Evolutionary conservation across 1,140 invertebrate genomes (phyloP).

Genomic region (Teleogryllus occipitalis): DNA sequence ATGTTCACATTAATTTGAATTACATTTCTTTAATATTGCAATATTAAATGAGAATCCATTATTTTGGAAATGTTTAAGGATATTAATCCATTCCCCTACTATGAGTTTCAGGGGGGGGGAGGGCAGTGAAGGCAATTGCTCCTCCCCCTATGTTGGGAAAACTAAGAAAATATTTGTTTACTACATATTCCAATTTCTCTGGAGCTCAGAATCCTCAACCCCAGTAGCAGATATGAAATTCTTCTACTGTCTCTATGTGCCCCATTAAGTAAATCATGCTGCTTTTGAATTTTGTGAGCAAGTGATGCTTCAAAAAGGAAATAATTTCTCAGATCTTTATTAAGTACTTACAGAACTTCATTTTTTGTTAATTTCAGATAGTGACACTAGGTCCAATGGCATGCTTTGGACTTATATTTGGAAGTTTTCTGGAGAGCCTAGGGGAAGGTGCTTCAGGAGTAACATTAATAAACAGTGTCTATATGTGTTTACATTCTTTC

Average conservation of each 20-base stretch:
- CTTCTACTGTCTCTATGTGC: background rate
- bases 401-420: conserved; percentile 19
- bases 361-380: conserved; percentile 10
- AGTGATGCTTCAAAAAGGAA: background rate
- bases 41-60: too few relatives aligned
- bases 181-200: background rate
- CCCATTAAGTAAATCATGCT: background rate
- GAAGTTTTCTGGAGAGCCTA: conserved; percentile 14
- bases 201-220: background rate
- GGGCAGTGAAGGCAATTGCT: too few relatives aligned
- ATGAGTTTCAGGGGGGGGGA: too few relatives aligned
- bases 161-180: too few relatives aligned
- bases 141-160: too few relatives aligned
- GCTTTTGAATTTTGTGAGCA: background rate
- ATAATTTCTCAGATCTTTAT: background rate
- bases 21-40: too few relatives aligned
- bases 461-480: conserved; percentile 13
- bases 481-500: conserved; percentile 7
- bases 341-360: background rate
- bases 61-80: too few relatives aligned
- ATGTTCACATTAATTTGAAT: too few relatives aligned
- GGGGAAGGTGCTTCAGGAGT: conserved; percentile 18
- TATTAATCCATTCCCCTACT: too few relatives aligned
- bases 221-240: background rate
- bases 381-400: conserved; percentile 13